A percentile compares a stretch with the other conserved stretches of the same genome.
These are phyloP conservation scores for Aurelia sp. DNA, from an alignment of 30 jellyfish, hydroid and myxozoan genomes.

Conservation along the genomic window DNA sequence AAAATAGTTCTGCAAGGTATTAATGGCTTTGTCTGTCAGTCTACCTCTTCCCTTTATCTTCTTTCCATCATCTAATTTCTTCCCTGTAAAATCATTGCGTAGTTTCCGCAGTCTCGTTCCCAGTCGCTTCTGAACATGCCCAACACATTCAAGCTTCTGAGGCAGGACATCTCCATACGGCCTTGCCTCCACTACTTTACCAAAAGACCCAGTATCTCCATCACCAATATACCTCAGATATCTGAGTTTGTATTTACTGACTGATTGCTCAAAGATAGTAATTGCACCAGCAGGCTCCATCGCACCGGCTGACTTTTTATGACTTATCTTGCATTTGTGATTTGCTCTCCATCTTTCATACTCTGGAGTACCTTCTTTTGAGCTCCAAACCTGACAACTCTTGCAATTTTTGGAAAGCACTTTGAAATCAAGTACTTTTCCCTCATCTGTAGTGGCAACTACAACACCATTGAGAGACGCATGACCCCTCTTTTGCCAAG, in stretches of 20 bases:
- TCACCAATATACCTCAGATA: constrained; percentile 62
- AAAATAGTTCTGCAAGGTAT: constrained; percentile 30
- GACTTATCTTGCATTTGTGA: no score
- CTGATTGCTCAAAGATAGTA: constrained; percentile 11
- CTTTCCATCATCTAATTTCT: constrained; percentile 42
- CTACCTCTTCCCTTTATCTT: constrained; percentile 35
- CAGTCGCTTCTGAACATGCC: constrained; percentile 8
- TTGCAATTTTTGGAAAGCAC: no score
- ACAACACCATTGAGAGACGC: constrained; percentile 51
- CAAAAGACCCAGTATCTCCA: constrained; percentile 52
- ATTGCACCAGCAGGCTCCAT: no score
- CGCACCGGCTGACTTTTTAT: no score
- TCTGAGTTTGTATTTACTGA: constrained; percentile 7
- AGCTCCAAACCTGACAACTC: no score
- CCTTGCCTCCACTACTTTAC: constrained; percentile 30
- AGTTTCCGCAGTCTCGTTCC: constrained; percentile 48
- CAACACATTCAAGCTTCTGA: constrained; percentile 43
- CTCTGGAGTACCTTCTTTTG: no score
- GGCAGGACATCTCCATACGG: constrained; percentile 57
- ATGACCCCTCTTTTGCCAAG: constrained; percentile 66
- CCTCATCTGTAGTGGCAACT: no score
- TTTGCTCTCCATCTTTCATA: no score
- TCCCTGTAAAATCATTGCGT: constrained; percentile 8
- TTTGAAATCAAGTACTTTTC: no score
- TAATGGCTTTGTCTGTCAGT: constrained; percentile 20